These are phyloP conservation scores for Gonatopus flavifemur DNA, from an alignment of 1,140 invertebrate species.

Conservation along the genomic window DNA sequence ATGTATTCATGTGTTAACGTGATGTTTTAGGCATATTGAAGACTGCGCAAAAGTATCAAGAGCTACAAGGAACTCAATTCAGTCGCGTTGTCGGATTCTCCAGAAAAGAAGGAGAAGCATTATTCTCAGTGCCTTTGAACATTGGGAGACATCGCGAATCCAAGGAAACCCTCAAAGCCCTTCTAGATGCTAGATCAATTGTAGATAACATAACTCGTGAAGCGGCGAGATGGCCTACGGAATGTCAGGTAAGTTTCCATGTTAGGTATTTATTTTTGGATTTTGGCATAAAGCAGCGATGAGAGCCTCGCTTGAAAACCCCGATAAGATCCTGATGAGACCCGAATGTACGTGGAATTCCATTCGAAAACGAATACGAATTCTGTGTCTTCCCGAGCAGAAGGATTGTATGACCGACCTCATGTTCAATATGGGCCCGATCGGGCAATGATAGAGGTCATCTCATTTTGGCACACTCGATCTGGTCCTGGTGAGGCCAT, in stretches of 20 bases:
- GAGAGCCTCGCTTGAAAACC: too few species aligned
- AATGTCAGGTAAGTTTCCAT: conserved; percentile 71
- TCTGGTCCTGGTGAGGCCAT: too few species aligned
- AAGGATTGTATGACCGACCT: too few species aligned
- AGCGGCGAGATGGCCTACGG: conserved; percentile 81
- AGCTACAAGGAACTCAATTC: conserved; percentile 18
- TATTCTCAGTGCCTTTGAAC: conserved; percentile 32
- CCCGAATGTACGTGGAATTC: too few species aligned
- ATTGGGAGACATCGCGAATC: conserved; percentile 33
- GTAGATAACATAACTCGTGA: conserved; percentile 68
- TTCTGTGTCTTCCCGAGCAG: too few species aligned
- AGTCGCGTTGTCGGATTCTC: conserved; percentile 31
- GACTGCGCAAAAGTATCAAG: conserved; percentile 13
- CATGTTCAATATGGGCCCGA: too few species aligned
- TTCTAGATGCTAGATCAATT: conserved; percentile 44
- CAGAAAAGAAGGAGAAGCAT: conserved; percentile 35
- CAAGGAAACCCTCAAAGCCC: conserved; percentile 35
- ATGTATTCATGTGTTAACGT: too few species aligned
- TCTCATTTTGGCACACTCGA: too few species aligned
- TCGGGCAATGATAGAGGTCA: too few species aligned
- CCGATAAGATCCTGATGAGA: too few species aligned
- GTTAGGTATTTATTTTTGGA: not conserved
- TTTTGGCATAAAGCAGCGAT: not conserved
- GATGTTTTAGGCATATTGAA: conserved; percentile 12
- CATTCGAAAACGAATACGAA: too few species aligned